A percentile compares a stretch with the other conserved stretches of the same genome.
Conservation (phyloP, 2,113 vertebrate genomes). For the Cacatua alba region DNA sequence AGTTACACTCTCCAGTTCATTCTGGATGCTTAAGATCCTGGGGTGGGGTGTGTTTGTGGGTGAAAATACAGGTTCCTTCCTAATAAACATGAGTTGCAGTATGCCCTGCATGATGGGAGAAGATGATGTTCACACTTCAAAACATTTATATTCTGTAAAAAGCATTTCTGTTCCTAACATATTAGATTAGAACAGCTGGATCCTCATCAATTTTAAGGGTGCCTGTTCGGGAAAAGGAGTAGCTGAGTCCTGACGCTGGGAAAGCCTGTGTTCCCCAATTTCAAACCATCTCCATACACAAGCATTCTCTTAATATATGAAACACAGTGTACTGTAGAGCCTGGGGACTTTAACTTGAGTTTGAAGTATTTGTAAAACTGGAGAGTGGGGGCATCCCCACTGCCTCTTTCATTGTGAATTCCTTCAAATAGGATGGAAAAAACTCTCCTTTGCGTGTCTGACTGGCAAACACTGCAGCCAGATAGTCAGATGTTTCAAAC, state of each 20-base stretch:
- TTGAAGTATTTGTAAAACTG: not conserved
- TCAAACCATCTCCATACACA: not conserved
- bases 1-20: not conserved
- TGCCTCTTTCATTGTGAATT: not conserved
- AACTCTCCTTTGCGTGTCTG: not conserved
- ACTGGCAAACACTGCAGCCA: not conserved
- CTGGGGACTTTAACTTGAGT: not conserved
- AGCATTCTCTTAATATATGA: not conserved
- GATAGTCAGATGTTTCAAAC: not conserved
- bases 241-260: not conserved
- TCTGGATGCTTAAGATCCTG: not conserved
- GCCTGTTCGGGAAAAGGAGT: not conserved
- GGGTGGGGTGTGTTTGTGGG: not conserved
- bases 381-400: fast-evolving
- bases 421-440: not conserved
- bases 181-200: not conserved
- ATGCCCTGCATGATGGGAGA: not conserved
- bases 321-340: not conserved
- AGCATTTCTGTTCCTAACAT: not conserved
- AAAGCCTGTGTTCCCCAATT: not conserved
- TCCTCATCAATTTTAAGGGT: not conserved
- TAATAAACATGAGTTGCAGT: not conserved
- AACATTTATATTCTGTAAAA: not conserved
- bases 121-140: not conserved
- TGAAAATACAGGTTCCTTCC: not conserved